A percentile compares a stretch with the other conserved stretches of the same genome.
Conservation (phyloP, 2,888 invertebrate genomes). For the Heteropelma amictum region DNA sequence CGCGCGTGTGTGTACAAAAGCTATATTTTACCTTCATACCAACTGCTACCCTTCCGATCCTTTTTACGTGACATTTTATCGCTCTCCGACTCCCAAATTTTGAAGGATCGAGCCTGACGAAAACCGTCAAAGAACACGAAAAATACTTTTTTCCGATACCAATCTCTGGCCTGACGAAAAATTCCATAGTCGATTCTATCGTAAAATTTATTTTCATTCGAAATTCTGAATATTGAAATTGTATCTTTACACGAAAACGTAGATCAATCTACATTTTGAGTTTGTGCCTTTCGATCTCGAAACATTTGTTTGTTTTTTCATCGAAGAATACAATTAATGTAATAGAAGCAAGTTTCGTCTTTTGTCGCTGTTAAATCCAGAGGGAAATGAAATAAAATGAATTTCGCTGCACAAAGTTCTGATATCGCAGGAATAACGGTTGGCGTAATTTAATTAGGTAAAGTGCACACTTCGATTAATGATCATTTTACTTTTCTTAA, state of each 20-base stretch:
- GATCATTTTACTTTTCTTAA: conserved; percentile 18
- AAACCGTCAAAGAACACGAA: not conserved
- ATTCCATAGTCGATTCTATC: too few species aligned
- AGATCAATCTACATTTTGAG: too few species aligned
- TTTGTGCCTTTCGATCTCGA: too few species aligned
- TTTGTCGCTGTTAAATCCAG: too few species aligned
- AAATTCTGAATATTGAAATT: too few species aligned
- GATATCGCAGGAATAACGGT: conserved; percentile 18
- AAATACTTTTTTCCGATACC: not conserved
- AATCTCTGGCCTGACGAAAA: too few species aligned
- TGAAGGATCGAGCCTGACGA: not conserved
- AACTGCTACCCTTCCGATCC: not conserved
- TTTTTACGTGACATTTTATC: conserved; percentile 3
- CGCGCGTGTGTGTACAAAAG: not conserved
- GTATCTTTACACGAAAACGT: too few species aligned
- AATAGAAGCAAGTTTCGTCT: conserved; percentile 11
- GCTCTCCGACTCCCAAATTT: too few species aligned
- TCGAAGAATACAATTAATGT: too few species aligned
- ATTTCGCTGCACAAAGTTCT: conserved; percentile 14
- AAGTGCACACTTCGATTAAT: conserved; percentile 45
- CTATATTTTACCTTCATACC: not conserved
- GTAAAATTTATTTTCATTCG: too few species aligned
- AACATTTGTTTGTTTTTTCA: too few species aligned
- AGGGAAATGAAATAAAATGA: conserved; percentile 30
- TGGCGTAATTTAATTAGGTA: conserved; percentile 55